These are phyloP conservation scores for Ictalurus furcatus DNA, from an alignment of 2,113 vertebrate genomes.

Conservation along the genomic window DNA sequence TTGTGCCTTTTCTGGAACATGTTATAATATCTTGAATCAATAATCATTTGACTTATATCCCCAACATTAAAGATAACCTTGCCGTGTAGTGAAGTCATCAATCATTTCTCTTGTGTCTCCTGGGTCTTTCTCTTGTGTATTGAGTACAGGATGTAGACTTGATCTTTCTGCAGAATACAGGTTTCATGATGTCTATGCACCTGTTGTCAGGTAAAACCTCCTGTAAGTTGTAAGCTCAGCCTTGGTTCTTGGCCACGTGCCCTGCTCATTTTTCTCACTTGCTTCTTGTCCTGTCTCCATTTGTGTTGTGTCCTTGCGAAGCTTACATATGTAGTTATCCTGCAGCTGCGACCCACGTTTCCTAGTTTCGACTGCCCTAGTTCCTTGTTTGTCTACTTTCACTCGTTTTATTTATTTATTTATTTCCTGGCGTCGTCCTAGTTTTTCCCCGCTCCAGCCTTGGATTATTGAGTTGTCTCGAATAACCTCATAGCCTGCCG, in stretches of 20 bases:
- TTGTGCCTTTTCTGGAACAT: neutral
- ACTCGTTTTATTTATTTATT: neutral
- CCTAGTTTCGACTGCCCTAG: neutral
- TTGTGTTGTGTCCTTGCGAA: neutral
- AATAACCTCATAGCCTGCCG: neutral
- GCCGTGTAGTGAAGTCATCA: neutral
- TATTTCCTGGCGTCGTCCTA: neutral
- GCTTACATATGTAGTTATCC: conserved; percentile 4
- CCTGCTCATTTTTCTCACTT: neutral
- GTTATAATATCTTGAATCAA: too few species aligned
- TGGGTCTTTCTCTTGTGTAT: neutral
- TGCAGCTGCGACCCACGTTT: conserved; percentile 8
- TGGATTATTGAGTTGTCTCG: neutral
- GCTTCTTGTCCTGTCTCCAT: conserved; percentile 5
- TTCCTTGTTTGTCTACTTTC: neutral
- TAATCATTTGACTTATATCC: neutral
- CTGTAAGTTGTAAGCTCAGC: neutral
- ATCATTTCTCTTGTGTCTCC: neutral
- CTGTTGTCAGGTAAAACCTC: neutral
- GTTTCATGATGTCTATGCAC: neutral
- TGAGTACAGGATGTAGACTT: neutral
- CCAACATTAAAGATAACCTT: neutral
- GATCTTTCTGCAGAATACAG: neutral
- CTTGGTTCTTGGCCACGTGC: neutral
- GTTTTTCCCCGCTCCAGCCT: neutral